Base-by-base conservation (phyloP, 1,140 invertebrate species). In the Chironomus tepperi region DNA sequence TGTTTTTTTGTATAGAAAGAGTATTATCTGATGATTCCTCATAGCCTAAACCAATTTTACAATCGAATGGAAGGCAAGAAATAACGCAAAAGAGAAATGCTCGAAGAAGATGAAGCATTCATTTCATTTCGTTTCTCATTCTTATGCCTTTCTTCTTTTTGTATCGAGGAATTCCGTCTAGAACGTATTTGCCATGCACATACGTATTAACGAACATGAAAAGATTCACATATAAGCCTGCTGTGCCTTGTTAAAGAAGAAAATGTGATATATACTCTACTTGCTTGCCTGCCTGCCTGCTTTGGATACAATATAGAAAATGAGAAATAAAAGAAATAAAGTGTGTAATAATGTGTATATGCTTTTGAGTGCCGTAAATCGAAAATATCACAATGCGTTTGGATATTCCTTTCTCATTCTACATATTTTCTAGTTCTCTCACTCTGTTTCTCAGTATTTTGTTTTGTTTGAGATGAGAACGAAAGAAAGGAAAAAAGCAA, bases 291-390 rank as follows among this genome's bases (percentile, higher is more conserved):
- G 12, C 47, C 15, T 57, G 47, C 47, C 47, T 57, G 47, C 47
- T 12, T n/a, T 57, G n/a, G 12, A 57, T 12, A 57, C 12, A n/a
- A 57, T n/a, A 15, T 5, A 57, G 47, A 57, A 15, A 57, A 57
- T n/a, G 47, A 57, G 47, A 57, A 57, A 57, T 57, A n/a, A 57
- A 15, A 57, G 47, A 57, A 57, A n/a, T 57, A 57, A 57, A 57
- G 47, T 57, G 47, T 57, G 47, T 57, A 57, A 57, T 57, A 57
- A 47, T 47, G 43, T 47, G 8, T 47, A 47, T 47, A 47, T n/a
- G 12, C 12, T 57, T n/a, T 57, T 57, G 47, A n/a, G 12, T 57
- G n/a, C 15, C 12, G 12, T 12, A n/a, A n/a, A 12, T 57, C n/a
- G 12, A n/a, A 15, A n/a, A n/a, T 12, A 57, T n/a, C 47, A 57